Base-by-base conservation (phyloP, 2,797 vertebrate species). In the Threskiornis aethiopicus region DNA sequence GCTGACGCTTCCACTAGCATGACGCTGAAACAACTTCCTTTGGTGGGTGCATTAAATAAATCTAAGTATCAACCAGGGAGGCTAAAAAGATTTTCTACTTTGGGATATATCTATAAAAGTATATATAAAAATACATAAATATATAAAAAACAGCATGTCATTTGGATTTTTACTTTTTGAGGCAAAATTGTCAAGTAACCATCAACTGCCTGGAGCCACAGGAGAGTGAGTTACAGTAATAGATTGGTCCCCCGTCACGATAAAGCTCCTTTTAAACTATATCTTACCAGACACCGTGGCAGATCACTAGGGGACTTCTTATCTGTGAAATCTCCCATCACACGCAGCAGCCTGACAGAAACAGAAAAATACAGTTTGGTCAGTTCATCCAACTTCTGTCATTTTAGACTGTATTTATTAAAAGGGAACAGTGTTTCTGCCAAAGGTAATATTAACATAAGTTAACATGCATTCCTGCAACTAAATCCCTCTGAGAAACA, bases 391-490 rank as follows among this genome's bases (percentile, higher is more conserved):
- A 91, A 62, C 26, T 84, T 73, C 64, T 85, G 73, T 86, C 84
- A 64, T 89, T 96, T 93, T 89, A 89, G 73, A n/a, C 33, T 52
- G 52, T 73, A 46, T 92, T 97, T 94, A 85, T 87, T 57, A 64
- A 93, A 94, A 70, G 33, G 35, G 62, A 94, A 70, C 29, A 82
- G 37, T 35, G 21, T 66, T 95, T 87, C 81, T 96, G 95, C 93
- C 95, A 97, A 95, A 92, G 73, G 83, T 88, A 96, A 92, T 89
- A 94, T 93, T 93, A 95, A 84, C n/a, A 29, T 64, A 82, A 92
- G 62, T 80, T 82, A 82, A 54, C 67, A 70, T 41, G 62, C 73
- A 83, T 92, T 92, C 89, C 66, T 90, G 80, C 58, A 93, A 94
- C 93, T 79, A 95, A 93, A 93, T 90, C 66, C 96, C 87, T 81